Percentiles rank a stretch among this genome's conserved stretches.
Evolutionary conservation across 2,797 vertebrate genomes (phyloP).

Genomic region (Triplophysa yarkandensis): DNA sequence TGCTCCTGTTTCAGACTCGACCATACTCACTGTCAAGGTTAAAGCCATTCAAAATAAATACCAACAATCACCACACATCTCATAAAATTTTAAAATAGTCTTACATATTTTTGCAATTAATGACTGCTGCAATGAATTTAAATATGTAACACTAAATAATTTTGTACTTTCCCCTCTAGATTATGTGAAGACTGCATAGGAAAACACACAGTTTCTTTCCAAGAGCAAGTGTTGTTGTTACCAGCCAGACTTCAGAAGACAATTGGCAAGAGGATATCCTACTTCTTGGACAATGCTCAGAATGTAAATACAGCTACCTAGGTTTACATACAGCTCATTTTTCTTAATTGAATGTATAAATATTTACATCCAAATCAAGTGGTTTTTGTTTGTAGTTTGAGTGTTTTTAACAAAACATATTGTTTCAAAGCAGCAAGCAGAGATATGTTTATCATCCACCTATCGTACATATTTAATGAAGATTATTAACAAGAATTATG

Average conservation of each 20-base stretch:
- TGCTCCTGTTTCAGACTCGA: conserved; percentile 90
- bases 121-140: too few species aligned
- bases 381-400: background rate
- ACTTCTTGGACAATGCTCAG: conserved; percentile 71
- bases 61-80: background rate
- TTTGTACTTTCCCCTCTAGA: conserved; percentile 64
- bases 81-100: too few species aligned
- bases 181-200: conserved; percentile 87
- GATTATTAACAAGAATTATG: background rate
- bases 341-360: conserved; percentile 3
- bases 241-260: conserved; percentile 79
- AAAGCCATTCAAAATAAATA: conserved; percentile 11
- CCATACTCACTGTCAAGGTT: conserved; percentile 91
- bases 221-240: conserved; percentile 75
- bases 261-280: conserved; percentile 82
- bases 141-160: too few species aligned
- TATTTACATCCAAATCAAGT: background rate
- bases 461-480: conserved; percentile 7
- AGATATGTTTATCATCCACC: background rate
- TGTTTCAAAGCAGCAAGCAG: background rate
- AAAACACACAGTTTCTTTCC: conserved; percentile 73
- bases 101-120: too few species aligned
- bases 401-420: background rate
- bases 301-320: background rate
- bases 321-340: conserved; percentile 10